Evolutionary conservation across 2,797 vertebrate genomes (phyloP).

Genomic region (Premnoplex brunnescens): DNA sequence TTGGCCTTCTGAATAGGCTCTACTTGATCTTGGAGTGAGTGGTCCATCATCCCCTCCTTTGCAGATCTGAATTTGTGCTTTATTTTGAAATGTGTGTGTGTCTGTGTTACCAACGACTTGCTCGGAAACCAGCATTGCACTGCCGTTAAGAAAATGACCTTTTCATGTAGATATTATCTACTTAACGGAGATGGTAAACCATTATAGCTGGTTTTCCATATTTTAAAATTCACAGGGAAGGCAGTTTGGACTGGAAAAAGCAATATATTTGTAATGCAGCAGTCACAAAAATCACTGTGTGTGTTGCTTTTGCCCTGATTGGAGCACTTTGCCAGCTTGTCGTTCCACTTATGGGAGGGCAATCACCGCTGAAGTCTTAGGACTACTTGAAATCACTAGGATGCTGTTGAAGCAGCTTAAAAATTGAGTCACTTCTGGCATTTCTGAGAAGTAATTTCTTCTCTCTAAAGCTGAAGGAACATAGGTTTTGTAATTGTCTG

Average conservation of each 20-base stretch:
- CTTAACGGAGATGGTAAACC: neutral
- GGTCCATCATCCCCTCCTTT: neutral
- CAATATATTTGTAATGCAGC: neutral
- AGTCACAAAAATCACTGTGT: neutral
- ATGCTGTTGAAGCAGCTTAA: neutral
- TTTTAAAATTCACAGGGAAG: neutral
- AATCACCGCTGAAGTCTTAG: neutral
- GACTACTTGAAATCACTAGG: neutral
- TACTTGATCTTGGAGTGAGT: conserved; percentile 40
- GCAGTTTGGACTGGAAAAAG: neutral
- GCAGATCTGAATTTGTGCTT: neutral
- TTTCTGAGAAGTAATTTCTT: neutral
- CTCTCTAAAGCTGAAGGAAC: neutral
- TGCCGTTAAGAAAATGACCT: neutral
- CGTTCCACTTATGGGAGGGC: neutral
- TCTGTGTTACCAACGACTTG: neutral
- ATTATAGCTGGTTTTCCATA: neutral
- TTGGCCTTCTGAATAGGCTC: conserved; percentile 55
- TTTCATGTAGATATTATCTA: neutral
- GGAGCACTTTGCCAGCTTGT: neutral
- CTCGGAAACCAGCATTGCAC: neutral
- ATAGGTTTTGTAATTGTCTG: neutral
- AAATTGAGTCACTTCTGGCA: neutral
- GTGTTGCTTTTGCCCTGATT: neutral
- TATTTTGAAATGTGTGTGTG: neutral